phyloP scores from a whole-genome alignment of 2,797 vertebrate genomes.

The Botia almorhae region DNA sequence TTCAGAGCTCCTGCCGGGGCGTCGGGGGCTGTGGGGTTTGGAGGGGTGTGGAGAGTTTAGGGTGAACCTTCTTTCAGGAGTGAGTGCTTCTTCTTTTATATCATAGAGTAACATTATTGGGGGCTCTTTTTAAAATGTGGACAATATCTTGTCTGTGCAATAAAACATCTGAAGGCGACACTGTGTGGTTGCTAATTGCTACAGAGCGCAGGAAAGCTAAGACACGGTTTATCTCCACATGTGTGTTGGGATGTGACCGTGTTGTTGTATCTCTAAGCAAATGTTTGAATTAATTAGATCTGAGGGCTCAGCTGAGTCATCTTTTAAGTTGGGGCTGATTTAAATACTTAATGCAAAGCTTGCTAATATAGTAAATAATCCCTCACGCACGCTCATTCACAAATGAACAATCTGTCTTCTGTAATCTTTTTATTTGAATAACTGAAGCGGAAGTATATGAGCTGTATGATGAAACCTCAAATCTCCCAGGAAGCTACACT shows the following conservation, averaged over 20 bases:
- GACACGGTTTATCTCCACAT: too few species aligned
- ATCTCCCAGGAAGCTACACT: slow-evolving; percentile 50
- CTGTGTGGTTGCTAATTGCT: slow-evolving; percentile 43
- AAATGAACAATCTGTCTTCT: slow-evolving; percentile 38
- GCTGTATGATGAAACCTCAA: slow-evolving; percentile 53
- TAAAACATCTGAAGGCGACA: slow-evolving; percentile 1
- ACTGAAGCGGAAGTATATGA: slow-evolving; percentile 63
- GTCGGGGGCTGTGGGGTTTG: slow-evolving; percentile 36
- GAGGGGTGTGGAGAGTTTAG: slow-evolving; percentile 47
- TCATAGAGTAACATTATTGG: slow-evolving; percentile 24
- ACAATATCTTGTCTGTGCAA: slow-evolving; percentile 26
- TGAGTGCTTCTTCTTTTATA: slow-evolving; percentile 11
- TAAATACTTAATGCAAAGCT: slow-evolving; percentile 43
- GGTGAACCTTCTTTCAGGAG: slow-evolving; percentile 26
- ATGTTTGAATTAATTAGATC: slow-evolving; percentile 5
- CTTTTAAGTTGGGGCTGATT: not conserved
- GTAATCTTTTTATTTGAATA: slow-evolving; percentile 68
- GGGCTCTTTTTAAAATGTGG: not conserved
- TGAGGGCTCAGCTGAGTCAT: slow-evolving; percentile 3
- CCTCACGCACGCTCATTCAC: slow-evolving; percentile 1
- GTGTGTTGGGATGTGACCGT: not conserved
- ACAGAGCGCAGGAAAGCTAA: slow-evolving; percentile 45
- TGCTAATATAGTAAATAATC: slow-evolving; percentile 28
- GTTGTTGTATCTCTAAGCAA: not conserved
- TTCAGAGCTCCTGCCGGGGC: slow-evolving; percentile 52